Percentiles rank a stretch among this genome's conserved stretches.
phyloP scores from a whole-genome alignment of 2,888 invertebrate species.

The Melipona beecheii region DNA sequence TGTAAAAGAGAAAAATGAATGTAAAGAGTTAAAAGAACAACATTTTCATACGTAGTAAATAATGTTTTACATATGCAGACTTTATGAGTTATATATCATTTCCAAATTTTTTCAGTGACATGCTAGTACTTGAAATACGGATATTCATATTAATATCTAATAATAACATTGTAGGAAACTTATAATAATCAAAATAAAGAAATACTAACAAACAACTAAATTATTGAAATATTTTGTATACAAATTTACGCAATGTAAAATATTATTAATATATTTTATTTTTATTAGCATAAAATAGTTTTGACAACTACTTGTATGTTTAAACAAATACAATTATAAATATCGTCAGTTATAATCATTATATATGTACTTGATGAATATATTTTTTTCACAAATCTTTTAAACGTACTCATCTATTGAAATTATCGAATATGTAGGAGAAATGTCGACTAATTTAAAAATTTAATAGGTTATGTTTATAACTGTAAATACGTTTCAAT shows the following conservation, averaged over 20 bases:
- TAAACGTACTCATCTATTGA: constrained; percentile 33
- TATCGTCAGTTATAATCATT: background rate
- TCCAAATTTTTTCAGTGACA: background rate
- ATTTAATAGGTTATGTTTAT: constrained; percentile 50
- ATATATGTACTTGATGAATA: background rate
- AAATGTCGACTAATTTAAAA: constrained; percentile 9
- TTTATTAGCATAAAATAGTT: background rate
- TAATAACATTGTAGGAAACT: background rate
- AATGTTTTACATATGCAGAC: too few relatives aligned
- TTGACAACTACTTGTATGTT: background rate
- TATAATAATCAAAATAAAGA: background rate
- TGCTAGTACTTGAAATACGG: constrained; percentile 7
- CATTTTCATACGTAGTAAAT: background rate
- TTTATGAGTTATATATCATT: background rate
- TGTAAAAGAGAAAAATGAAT: constrained; percentile 4
- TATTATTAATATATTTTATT: background rate
- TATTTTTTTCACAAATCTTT: constrained; percentile 8
- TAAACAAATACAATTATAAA: background rate
- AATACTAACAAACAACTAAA: background rate
- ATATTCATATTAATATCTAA: background rate
- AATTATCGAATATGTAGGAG: constrained; percentile 30
- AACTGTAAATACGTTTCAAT: background rate
- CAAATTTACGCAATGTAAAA: background rate
- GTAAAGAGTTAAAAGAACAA: background rate
- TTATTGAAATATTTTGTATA: background rate